Base-by-base conservation (phyloP, 2,113 vertebrate genomes). In the Lasiurus borealis region DNA sequence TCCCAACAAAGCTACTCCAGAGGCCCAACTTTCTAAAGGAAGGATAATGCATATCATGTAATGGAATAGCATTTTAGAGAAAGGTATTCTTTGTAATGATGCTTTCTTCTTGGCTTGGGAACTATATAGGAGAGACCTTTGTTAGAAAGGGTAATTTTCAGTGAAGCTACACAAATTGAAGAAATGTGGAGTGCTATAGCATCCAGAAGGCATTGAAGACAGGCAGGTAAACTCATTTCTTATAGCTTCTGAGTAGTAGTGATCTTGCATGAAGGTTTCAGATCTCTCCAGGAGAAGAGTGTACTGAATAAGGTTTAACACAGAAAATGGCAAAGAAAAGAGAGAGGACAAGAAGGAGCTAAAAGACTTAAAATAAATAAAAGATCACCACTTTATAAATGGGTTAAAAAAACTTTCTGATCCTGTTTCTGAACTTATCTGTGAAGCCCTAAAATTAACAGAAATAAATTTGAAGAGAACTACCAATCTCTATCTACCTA, bases 41-140 rank as follows among this genome's bases (percentile, higher is more conserved):
- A 80, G 19, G 68, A 8, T 15, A 50, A 8, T 83, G 1, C 2
- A 1, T 81, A 72, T 66, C 11, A 19, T 50, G 8, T 73, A 48
- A 36, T 72, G 2, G 77, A 91, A 83, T 40, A 68, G 9, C n/a
- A 57, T 78, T 96, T 91, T 92, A 80, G 48, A 91, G 57, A 90
- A 29, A 91, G 23, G 7, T 46, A 27, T 36, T 73, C 16, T 86
- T 66, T 82, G 14, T 52, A 76, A 75, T 50, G 62, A 36, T 68
- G 36, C 46, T 84, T 91, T 71, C 87, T 93, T 95, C 36, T 87
- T 1, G 8, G 9, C 40, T 80, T 80, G 16, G 44, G 69, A 94
- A 69, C 27, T 71, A 7, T 54, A 9, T 71, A 57, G 31, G 44
- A 82, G 44, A 85, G 50, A 75, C 18, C 62, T 88, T 91, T 69